Base-by-base conservation (phyloP, 2,797 vertebrate genomes). In the Scomberomorus guttatus region DNA sequence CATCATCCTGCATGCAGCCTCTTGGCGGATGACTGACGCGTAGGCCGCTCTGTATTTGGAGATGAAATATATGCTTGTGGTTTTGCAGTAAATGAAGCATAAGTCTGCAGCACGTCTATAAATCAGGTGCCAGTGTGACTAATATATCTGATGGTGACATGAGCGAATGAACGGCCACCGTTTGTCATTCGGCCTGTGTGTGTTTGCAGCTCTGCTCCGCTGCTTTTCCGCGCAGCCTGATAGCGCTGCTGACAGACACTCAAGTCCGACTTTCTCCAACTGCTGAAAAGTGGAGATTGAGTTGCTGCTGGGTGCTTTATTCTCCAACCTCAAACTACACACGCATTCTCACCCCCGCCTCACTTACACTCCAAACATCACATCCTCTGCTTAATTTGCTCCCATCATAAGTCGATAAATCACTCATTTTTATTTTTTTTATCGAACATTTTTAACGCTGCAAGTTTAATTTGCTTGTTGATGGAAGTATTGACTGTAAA, bases 51-150 rank as follows among this genome's bases (percentile, higher is more conserved):
- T 2, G 68, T 22, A 1, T 77, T 73, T 48, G 56, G 81, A 81
- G 77, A 73, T 87, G 84, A 89, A 84, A 81, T 68, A 75, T 54
- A 34, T n/a, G 42, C 61, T 2, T 86, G 93, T 57, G 94, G 91
- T 92, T 94, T 90, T 72, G 74, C 76, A 59, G 79, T 80, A 91
- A 93, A 95, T 87, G 92, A 85, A 87, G 90, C 92, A 60, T 72
- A 48, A 79, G 74, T 79, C 66, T 78, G 83, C 92, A 78, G 89
- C 78, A 87, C 60, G 80, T 85, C 72, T 61, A 88, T 94, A 94
- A 94, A 94, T 95, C 93, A 92, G 84, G 73, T 87, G 88, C 71
- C 81, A 87, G 75, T 63, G 75, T 86, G 84, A 87, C 84, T 91
- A 83, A 75, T 75, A 75, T 76, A 79, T 92, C 81, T 89, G 56